phyloP scores from a whole-genome alignment of 2,113 vertebrate genomes.

The Nesogale talazaci region DNA sequence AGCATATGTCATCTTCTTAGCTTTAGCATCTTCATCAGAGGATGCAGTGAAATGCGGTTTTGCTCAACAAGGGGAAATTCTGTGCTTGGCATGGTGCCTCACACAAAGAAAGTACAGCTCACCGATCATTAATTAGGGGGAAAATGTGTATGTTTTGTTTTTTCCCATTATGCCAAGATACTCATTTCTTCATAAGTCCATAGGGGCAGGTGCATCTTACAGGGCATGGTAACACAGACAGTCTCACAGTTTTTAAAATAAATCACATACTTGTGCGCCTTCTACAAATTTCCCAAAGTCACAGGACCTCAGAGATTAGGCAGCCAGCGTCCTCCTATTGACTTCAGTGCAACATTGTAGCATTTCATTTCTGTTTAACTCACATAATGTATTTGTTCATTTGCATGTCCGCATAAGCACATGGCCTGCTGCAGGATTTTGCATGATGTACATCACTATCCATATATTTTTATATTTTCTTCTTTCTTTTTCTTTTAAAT shows the following conservation, averaged over 20 bases:
- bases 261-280: not conserved
- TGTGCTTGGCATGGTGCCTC: not conserved
- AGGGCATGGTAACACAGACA: not conserved
- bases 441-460: constrained; percentile 83
- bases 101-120: not conserved
- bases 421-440: constrained; percentile 82
- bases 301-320: constrained; percentile 31
- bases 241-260: not conserved
- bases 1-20: not conserved
- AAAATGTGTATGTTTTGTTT: constrained; percentile 64
- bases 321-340: constrained; percentile 69
- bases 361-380: constrained; percentile 67
- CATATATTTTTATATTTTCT: not conserved
- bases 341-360: constrained; percentile 65
- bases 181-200: constrained; percentile 62
- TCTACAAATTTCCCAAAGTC: not conserved
- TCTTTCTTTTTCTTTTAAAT: not conserved
- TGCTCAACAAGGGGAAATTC: not conserved
- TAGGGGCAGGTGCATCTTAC: not conserved
- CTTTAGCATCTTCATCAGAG: not conserved
- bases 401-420: constrained; percentile 84
- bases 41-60: not conserved
- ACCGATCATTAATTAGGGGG: not conserved
- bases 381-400: constrained; percentile 76
- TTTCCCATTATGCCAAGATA: constrained; percentile 59